Evolutionary conservation across 2,888 invertebrate genomes (phyloP).

Genomic region (Cantharis rufa): DNA sequence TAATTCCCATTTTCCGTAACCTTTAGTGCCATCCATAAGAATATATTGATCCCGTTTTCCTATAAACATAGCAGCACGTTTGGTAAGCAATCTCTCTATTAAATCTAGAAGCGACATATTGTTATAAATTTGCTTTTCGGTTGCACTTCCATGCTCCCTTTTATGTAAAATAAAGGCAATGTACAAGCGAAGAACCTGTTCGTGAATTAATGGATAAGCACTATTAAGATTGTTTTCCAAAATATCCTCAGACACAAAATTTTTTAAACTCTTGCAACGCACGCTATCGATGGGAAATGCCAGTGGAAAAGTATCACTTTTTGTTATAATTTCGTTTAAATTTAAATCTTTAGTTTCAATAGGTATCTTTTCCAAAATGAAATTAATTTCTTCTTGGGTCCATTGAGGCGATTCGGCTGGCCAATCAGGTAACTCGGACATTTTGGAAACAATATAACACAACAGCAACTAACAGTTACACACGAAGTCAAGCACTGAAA

Average conservation of each 20-base stretch:
- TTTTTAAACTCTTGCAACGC: conserved; percentile 42
- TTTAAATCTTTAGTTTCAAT: background rate
- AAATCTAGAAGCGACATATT: conserved; percentile 57
- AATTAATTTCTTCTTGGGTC: conserved; percentile 3
- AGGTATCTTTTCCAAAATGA: conserved; percentile 2
- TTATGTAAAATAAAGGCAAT: conserved; percentile 69
- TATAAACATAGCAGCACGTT: conserved; percentile 59
- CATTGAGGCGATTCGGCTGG: conserved; percentile 8
- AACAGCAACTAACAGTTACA: too few species aligned
- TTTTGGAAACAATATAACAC: background rate
- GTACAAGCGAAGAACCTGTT: conserved; percentile 65
- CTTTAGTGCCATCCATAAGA: conserved; percentile 51
- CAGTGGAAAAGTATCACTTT: conserved; percentile 52
- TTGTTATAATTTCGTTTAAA: conserved; percentile 45
- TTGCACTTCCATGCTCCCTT: conserved; percentile 43
- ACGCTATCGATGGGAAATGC: conserved; percentile 52
- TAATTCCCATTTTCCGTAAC: conserved; percentile 59
- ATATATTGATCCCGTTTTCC: conserved; percentile 39
- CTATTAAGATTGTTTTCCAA: conserved; percentile 59
- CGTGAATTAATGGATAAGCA: conserved; percentile 71
- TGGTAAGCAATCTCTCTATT: conserved; percentile 59
- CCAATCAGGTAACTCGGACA: conserved; percentile 21
- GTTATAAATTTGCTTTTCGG: conserved; percentile 50
- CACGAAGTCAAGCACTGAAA: too few species aligned
- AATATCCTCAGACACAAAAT: conserved; percentile 27